Evolutionary conservation across 2,888 invertebrate species (phyloP).

Genomic region (Mimas tiliae): DNA sequence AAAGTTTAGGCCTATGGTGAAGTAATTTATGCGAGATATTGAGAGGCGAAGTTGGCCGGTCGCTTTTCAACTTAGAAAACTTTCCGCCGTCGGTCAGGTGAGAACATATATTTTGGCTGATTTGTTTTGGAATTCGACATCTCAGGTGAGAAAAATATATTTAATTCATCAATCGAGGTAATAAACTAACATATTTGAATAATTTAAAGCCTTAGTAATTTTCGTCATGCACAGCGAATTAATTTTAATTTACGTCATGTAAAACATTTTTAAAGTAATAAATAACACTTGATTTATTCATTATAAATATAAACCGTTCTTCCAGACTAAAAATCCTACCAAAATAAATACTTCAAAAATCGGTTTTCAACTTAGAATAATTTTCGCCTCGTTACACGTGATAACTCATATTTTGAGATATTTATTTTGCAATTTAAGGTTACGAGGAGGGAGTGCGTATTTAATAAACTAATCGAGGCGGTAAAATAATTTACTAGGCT

Average conservation of each 20-base stretch:
- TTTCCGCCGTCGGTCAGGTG: neutral
- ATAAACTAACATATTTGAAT: neutral
- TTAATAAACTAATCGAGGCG: no score
- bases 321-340: neutral
- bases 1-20: slow-evolving; percentile 38
- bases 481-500: no score
- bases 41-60: slow-evolving; percentile 30
- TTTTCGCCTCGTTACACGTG: neutral
- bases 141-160: neutral
- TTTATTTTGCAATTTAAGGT: neutral
- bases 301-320: neutral
- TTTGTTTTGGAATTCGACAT: neutral
- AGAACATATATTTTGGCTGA: neutral
- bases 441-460: no score
- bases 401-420: neutral
- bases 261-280: neutral
- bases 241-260: neutral
- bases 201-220: neutral
- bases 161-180: neutral
- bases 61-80: slow-evolving; percentile 11
- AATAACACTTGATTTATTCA: neutral
- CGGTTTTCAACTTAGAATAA: neutral
- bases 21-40: slow-evolving; percentile 43
- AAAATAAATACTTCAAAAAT: neutral
- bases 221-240: neutral